Base-by-base conservation (phyloP, 2,888 invertebrate genomes). In the Lepidocyrtinus sp. region DNA sequence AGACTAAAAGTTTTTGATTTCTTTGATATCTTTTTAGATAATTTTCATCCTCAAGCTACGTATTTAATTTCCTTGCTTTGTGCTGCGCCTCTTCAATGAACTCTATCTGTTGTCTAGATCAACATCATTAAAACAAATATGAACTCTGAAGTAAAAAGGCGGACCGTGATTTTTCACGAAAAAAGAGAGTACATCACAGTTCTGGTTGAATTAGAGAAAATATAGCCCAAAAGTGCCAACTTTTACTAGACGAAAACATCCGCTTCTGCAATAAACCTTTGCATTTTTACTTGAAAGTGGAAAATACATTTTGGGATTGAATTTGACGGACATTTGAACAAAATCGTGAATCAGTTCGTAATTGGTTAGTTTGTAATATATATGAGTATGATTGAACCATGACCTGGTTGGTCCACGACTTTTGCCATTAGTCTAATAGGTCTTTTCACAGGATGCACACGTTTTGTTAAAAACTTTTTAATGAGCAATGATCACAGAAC, bases 351-450 rank as follows among this genome's bases (percentile, higher is more conserved):
- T 36, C 12, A 36, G 5, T 36, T 36, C n/a, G n/a, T n/a, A n/a
- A n/a, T n/a, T n/a, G n/a, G n/a, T n/a, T n/a, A n/a, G 5, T 36
- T 36, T 36, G 36, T 5, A 36, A 5, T 36, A 36, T 36, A 36
- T 36, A 12, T 36, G 36, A 27, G 17, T 71, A 22, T 22, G 36
- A 71, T 5, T 71, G 71, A 71, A 71, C 71, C 62, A 21, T 71
- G 71, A 71, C 71, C 71, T 9, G 24, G 45, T 36, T 71, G 71
- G 24, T 62, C 55, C 21, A 45, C 36, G 45, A 19, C 15, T 27
- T 36, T 2, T 59, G 26, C 70, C 27, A 45, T 71, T 71, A 36
- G 61, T 71, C 61, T 62, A 62, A 71, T 45, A 45, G 36, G 7
- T 9, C 12, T 36, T 12, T 36, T 36, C 5, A 36, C 36, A 36